Evolutionary conservation across 2,113 vertebrate genomes (phyloP).

Genomic region (Rissa tridactyla): DNA sequence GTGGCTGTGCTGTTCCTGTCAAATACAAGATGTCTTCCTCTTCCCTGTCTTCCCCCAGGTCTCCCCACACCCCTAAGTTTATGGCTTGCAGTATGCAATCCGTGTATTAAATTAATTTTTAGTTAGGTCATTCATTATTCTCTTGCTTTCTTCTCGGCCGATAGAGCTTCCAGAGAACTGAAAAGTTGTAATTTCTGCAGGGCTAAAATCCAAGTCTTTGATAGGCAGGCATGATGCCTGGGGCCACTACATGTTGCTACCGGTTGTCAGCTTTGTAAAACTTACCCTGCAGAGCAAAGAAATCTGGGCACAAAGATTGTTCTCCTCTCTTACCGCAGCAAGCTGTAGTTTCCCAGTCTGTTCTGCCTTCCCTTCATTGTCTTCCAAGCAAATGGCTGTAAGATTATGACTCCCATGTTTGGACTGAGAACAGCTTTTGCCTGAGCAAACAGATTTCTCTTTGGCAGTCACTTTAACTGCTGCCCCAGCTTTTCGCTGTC

Average conservation of each 20-base stretch:
- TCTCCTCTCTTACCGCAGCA: background rate
- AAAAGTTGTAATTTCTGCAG: conserved; percentile 56
- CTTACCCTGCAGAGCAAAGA: conserved; percentile 55
- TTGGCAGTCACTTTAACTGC: conserved; percentile 43
- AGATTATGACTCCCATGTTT: conserved; percentile 48
- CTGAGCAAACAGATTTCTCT: conserved; percentile 51
- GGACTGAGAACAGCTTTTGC: conserved; percentile 57
- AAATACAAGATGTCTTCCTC: background rate
- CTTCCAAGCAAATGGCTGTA: conserved; percentile 46
- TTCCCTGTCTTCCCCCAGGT: background rate
- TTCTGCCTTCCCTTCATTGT: conserved; percentile 64
- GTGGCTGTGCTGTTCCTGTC: background rate
- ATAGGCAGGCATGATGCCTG: conserved; percentile 36
- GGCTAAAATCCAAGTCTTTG: conserved; percentile 64
- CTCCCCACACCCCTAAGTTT: background rate
- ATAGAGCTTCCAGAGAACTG: conserved; percentile 29
- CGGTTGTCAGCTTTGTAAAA: conserved; percentile 48
- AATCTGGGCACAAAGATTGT: conserved; percentile 35
- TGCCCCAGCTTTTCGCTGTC: conserved; percentile 55
- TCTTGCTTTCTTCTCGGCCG: background rate
- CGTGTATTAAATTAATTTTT: background rate
- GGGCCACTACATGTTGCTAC: conserved; percentile 55
- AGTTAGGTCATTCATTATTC: conserved; percentile 24
- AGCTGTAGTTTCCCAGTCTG: conserved; percentile 40
- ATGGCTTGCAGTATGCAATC: background rate